Conservation (phyloP, 1,140 invertebrate genomes). For the Leptinotarsa undecemlineata region DNA sequence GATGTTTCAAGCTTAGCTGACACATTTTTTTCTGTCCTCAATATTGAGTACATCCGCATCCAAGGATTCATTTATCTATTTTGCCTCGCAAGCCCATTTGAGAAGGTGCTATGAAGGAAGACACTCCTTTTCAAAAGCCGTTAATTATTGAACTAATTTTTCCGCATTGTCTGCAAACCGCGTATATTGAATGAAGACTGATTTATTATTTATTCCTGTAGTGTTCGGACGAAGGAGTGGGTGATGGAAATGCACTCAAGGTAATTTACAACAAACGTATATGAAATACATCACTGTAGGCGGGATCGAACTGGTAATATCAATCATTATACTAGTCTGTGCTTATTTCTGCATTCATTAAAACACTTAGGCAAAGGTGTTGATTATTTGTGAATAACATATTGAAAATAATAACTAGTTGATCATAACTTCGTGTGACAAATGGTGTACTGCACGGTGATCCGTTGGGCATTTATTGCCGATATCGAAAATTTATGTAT, state of each 20-base stretch:
- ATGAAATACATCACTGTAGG: neutral
- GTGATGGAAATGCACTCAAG: conserved; percentile 5
- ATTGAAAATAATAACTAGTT: neutral
- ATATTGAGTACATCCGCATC: no score
- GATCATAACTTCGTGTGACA: neutral
- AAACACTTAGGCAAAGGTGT: neutral
- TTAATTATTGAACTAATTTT: neutral
- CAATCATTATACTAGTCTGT: neutral
- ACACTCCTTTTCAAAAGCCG: neutral
- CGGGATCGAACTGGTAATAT: neutral
- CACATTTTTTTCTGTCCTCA: no score
- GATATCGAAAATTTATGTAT: no score
- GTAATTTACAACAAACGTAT: neutral
- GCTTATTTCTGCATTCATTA: neutral
- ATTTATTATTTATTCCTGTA: neutral
- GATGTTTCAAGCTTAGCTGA: no score
- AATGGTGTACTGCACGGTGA: no score
- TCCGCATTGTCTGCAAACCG: neutral
- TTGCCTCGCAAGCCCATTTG: no score
- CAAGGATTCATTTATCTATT: no score
- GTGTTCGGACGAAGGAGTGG: neutral
- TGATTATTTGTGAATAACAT: neutral
- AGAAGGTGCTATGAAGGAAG: neutral
- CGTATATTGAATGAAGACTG: conserved; percentile 2
- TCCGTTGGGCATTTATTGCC: no score